Conservation (phyloP, 2,113 vertebrate species). For the Oenanthe melanoleuca region DNA sequence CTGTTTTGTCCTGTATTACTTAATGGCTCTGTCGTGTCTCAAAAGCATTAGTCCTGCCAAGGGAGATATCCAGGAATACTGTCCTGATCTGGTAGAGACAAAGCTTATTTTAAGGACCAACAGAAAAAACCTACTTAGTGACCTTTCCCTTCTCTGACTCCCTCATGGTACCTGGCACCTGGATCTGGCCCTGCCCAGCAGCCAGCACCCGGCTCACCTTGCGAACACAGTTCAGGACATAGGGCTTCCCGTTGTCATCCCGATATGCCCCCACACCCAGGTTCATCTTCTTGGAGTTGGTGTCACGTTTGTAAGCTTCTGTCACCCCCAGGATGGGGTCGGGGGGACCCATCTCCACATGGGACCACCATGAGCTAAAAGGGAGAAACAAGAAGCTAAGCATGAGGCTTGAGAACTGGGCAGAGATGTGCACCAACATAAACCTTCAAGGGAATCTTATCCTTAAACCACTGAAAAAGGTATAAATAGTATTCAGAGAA, state of each 20-base stretch:
- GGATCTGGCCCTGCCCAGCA: neutral
- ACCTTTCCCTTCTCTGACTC: neutral
- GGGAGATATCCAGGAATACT: neutral
- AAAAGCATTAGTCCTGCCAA: neutral
- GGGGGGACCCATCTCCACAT: constrained; percentile 94
- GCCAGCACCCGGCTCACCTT: constrained; percentile 79
- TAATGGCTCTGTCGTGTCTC: neutral
- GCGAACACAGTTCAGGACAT: constrained; percentile 87
- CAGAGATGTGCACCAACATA: neutral
- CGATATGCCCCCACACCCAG: constrained; percentile 94
- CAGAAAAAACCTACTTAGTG: neutral
- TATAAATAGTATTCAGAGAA: neutral
- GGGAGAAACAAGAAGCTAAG: neutral
- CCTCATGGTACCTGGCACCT: neutral
- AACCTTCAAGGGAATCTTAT: neutral
- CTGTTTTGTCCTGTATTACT: neutral
- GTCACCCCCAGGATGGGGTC: constrained; percentile 95
- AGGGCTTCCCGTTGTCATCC: constrained; percentile 91
- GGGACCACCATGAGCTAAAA: constrained; percentile 92
- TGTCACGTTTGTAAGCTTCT: constrained; percentile 92
- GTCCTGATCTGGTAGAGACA: neutral
- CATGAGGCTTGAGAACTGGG: neutral
- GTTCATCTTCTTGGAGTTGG: constrained; percentile 95
- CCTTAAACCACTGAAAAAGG: neutral
- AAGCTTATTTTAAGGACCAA: neutral